phyloP scores from a whole-genome alignment of 2,888 invertebrate genomes.

The Cheilosia urbana region DNA sequence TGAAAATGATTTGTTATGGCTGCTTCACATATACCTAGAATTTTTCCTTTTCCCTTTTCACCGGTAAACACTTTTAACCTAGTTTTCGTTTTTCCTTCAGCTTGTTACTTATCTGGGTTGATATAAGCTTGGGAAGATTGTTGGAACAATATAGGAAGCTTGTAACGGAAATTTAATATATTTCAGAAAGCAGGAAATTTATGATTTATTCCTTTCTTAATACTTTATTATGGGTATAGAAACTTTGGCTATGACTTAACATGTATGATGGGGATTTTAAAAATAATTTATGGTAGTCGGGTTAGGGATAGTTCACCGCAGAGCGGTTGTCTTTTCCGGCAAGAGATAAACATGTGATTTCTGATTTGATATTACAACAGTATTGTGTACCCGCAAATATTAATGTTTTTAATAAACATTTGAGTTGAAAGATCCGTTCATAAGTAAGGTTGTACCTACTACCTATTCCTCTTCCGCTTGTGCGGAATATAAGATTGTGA shows the following conservation, averaged over 20 bases:
- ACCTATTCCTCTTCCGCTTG: no score
- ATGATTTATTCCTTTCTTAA: constrained; percentile 69
- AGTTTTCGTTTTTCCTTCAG: constrained; percentile 59
- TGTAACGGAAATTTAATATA: constrained; percentile 73
- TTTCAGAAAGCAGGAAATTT: constrained; percentile 69
- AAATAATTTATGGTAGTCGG: constrained; percentile 41
- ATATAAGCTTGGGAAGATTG: constrained; percentile 37
- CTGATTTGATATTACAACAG: background rate
- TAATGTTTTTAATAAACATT: no score
- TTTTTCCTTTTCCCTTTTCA: constrained; percentile 5
- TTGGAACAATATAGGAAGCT: constrained; percentile 63
- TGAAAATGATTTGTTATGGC: constrained; percentile 49
- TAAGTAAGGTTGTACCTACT: no score
- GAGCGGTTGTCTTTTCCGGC: background rate
- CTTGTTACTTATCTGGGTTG: constrained; percentile 55
- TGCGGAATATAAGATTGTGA: no score
- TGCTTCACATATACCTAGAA: constrained; percentile 8
- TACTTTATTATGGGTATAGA: constrained; percentile 48
- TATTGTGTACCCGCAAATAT: no score
- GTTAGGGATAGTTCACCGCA: constrained; percentile 9
- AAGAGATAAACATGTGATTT: constrained; percentile 5
- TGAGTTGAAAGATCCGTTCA: no score
- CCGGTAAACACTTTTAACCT: constrained; percentile 63
- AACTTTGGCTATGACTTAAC: constrained; percentile 52
- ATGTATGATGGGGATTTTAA: constrained; percentile 41